Percentiles rank a stretch among this genome's conserved stretches.
phyloP scores from a whole-genome alignment of 1,140 invertebrate species.

The Platorchestia sp. region DNA sequence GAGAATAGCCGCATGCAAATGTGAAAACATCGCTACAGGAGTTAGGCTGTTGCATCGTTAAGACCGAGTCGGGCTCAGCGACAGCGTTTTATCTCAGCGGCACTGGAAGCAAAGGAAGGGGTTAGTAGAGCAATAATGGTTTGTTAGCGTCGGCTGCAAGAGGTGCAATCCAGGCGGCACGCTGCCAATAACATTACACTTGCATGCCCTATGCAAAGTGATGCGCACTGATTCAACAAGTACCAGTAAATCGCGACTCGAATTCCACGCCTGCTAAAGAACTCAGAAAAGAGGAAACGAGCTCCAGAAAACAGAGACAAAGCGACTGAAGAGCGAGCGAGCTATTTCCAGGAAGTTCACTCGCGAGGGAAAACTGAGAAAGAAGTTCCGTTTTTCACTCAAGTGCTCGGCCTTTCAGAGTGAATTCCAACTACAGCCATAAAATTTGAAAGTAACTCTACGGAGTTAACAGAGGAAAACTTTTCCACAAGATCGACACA shows the following conservation, averaged over 20 bases:
- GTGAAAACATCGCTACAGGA: slow-evolving; percentile 3
- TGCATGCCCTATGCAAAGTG: slow-evolving; percentile 51
- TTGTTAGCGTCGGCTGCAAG: slow-evolving; percentile 16
- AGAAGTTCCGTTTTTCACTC: background rate
- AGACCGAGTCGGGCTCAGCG: background rate
- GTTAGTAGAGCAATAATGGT: slow-evolving; percentile 51
- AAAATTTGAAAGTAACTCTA: slow-evolving; percentile 11
- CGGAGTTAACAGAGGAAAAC: background rate
- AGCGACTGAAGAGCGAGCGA: slow-evolving; percentile 22
- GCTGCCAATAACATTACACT: slow-evolving; percentile 52
- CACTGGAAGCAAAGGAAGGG: background rate
- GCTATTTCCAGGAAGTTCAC: slow-evolving; percentile 10
- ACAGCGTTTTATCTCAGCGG: slow-evolving; percentile 11
- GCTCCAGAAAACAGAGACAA: background rate
- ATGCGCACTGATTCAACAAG: slow-evolving; percentile 48
- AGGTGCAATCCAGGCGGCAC: slow-evolving; percentile 40
- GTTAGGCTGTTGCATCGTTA: slow-evolving; percentile 7
- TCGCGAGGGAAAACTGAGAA: background rate
- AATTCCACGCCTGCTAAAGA: slow-evolving; percentile 29
- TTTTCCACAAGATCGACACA: background rate
- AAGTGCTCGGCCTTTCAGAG: slow-evolving; percentile 1
- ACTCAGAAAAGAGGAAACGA: background rate
- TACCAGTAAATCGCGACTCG: slow-evolving; percentile 8
- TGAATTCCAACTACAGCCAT: slow-evolving; percentile 23
- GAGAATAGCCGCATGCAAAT: slow-evolving; percentile 19